Evolutionary conservation across 2,113 vertebrate genomes (phyloP).

Genomic region (Paratilapia polleni): DNA sequence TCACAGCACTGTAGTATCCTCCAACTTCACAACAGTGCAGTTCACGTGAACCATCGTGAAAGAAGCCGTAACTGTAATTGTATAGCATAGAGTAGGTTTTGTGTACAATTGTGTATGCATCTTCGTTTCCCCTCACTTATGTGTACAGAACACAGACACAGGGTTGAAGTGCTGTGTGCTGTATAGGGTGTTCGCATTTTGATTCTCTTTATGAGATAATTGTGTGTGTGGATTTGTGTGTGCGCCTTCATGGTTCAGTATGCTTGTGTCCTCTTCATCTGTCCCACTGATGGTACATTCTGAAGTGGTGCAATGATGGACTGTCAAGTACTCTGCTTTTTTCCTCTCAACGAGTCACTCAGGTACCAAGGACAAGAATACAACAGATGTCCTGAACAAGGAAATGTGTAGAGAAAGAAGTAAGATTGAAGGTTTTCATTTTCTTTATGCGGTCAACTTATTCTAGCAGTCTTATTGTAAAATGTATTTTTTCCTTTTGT

Average conservation of each 20-base stretch:
- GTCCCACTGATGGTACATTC: slow-evolving; percentile 47
- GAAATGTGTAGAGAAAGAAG: slow-evolving; percentile 16
- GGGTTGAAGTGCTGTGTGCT: slow-evolving; percentile 17
- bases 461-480: neutral
- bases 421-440: slow-evolving; percentile 12
- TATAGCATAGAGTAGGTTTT: neutral
- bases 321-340: slow-evolving; percentile 52
- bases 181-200: slow-evolving; percentile 4
- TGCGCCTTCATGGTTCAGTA: neutral
- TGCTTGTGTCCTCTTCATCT: slow-evolving; percentile 31
- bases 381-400: slow-evolving; percentile 40
- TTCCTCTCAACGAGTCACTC: slow-evolving; percentile 27
- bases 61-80: slow-evolving; percentile 22
- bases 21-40: neutral
- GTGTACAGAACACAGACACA: neutral
- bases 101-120: slow-evolving; percentile 3
- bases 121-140: neutral
- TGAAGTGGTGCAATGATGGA: slow-evolving; percentile 54
- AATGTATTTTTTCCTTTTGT: neutral
- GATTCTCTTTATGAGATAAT: slow-evolving; percentile 33
- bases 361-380: slow-evolving; percentile 65
- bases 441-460: slow-evolving; percentile 30
- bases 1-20: neutral
- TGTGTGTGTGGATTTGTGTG: neutral
- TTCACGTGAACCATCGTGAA: slow-evolving; percentile 28